Conservation (phyloP, 1,140 invertebrate genomes). For the Tetragonula clypearis region DNA sequence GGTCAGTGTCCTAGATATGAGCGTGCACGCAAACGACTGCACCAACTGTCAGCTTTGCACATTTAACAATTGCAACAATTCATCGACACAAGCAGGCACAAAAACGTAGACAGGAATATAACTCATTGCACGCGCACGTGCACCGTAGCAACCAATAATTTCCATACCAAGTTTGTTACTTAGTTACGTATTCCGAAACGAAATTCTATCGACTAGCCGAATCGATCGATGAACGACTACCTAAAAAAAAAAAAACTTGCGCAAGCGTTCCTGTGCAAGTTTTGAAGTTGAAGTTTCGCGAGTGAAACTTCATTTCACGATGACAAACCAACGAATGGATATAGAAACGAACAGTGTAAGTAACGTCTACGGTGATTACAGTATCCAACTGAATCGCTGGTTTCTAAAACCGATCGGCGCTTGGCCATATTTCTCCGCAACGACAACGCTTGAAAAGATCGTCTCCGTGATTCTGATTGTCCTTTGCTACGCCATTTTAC, state of each 20-base stretch:
- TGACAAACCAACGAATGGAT: neutral
- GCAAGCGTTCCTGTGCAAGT: neutral
- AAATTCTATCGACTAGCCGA: neutral
- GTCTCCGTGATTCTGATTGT: neutral
- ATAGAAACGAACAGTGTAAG: neutral
- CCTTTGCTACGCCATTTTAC: slow-evolving; percentile 7
- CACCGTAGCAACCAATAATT: neutral
- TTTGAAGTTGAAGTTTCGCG: no score
- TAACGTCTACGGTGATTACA: slow-evolving; percentile 40
- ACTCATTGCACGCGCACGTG: no score
- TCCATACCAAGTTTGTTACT: neutral
- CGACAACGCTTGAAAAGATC: neutral
- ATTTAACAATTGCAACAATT: no score
- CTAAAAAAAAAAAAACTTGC: neutral
- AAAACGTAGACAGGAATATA: no score
- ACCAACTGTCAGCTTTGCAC: no score
- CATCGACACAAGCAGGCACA: neutral
- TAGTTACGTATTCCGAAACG: neutral
- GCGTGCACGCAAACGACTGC: no score
- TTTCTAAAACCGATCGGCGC: slow-evolving; percentile 54
- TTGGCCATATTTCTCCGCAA: slow-evolving; percentile 16
- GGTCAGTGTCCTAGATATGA: no score
- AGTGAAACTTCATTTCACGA: slow-evolving; percentile 2
- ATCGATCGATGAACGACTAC: neutral
- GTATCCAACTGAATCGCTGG: slow-evolving; percentile 49